Conservation (phyloP, 2,888 invertebrate genomes). For the Polylopha cassiicola region DNA sequence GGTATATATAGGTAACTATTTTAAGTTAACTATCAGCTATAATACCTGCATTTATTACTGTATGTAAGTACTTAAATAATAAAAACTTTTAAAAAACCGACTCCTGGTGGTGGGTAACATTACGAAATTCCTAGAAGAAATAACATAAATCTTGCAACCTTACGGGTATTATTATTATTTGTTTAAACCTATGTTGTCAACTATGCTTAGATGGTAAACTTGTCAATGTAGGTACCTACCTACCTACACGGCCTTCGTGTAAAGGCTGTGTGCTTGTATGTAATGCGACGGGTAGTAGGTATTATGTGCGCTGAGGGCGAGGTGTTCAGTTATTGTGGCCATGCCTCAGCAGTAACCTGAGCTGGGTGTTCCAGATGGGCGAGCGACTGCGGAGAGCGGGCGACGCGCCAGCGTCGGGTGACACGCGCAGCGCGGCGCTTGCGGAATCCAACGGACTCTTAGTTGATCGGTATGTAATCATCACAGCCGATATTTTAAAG, state of each 20-base stretch:
- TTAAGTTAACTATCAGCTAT: too few relatives aligned
- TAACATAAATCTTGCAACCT: too few relatives aligned
- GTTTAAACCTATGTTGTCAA: too few relatives aligned
- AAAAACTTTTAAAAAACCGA: too few relatives aligned
- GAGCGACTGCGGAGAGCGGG: conserved; percentile 58
- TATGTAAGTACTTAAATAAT: neutral
- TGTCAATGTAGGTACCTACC: too few relatives aligned
- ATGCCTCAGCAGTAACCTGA: conserved; percentile 42
- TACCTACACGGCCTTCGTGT: conserved; percentile 6
- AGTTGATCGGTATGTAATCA: conserved; percentile 54
- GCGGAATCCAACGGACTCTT: conserved; percentile 45
- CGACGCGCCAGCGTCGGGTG: conserved; percentile 62
- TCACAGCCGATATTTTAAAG: neutral
- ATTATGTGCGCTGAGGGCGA: neutral
- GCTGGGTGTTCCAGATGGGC: conserved; percentile 65
- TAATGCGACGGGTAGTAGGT: too few relatives aligned
- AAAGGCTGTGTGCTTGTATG: conserved; percentile 3
- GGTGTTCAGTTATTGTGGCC: conserved; percentile 18
- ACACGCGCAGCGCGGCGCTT: conserved; percentile 55
- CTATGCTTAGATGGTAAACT: too few relatives aligned
- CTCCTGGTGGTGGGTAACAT: too few relatives aligned
- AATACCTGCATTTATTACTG: neutral
- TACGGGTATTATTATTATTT: too few relatives aligned
- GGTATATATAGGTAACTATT: too few relatives aligned
- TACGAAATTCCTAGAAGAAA: too few relatives aligned